Percentiles rank a stretch among this genome's conserved stretches.
Evolutionary conservation across 2,888 invertebrate genomes (phyloP).

Genomic region (Byasa hedistus): DNA sequence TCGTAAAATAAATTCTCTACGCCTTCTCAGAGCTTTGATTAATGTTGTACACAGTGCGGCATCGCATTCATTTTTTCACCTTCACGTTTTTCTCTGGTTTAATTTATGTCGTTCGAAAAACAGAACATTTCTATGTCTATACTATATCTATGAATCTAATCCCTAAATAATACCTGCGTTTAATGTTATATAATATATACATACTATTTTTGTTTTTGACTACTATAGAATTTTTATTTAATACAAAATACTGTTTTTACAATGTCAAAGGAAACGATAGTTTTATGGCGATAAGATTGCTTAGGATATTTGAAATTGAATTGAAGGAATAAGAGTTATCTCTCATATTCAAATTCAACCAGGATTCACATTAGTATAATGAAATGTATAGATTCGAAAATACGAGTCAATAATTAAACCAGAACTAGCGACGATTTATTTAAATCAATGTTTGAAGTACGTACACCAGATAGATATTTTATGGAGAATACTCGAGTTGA

Average conservation of each 20-base stretch:
- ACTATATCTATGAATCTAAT: background rate
- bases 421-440: no score
- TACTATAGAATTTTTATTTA: background rate
- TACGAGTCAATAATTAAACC: no score
- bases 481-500: background rate
- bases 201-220: background rate
- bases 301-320: background rate
- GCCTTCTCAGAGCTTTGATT: constrained; percentile 78
- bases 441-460: background rate
- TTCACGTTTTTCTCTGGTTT: constrained; percentile 68
- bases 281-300: background rate
- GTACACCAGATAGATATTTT: background rate
- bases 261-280: background rate
- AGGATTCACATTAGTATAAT: background rate
- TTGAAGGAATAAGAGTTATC: background rate
- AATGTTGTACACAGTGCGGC: constrained; percentile 73
- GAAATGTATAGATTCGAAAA: no score
- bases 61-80: constrained; percentile 70
- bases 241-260: background rate
- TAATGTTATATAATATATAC: background rate
- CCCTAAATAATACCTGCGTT: no score
- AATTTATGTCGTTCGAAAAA: constrained; percentile 59
- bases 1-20: constrained; percentile 79
- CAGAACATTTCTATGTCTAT: background rate
- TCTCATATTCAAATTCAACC: background rate